Evolutionary conservation across 2,797 vertebrate genomes (phyloP), one percentile per base, ranked within the genome.

Genomic region (Mus spretus): DNA sequence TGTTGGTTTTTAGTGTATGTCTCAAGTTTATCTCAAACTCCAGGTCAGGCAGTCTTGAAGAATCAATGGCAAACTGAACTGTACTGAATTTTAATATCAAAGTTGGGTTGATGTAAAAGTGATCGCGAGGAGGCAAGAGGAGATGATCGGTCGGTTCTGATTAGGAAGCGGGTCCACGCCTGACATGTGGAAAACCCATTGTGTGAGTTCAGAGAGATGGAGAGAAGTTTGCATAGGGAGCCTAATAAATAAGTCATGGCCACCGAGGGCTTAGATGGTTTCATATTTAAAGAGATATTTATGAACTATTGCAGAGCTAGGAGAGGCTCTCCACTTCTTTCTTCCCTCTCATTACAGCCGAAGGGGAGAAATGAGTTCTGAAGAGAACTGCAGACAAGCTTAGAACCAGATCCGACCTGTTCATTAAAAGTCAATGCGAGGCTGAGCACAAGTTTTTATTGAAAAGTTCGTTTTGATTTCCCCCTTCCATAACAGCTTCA

Each of bases 241-340:
- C 72, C 77, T 89, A 37, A 93, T 97, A 79, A 97, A 97, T 97
- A 96, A 97, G 83, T 95, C 72, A 97, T 96, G 92, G 90, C 77
- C 94, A 97, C 96, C 0, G 26, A 96, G 92, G 95, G 93, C 75
- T 95, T 95, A 53, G 95, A 93, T 84, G 89, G 95, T 93, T 97
- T 97, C 94, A 90, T 95, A 96, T 96, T 97, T 96, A 96, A 96
- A 96, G 95, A 97, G 96, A 96, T 94, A 95, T 97, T 97, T 97
- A 97, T 90, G 97, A 98, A 82, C 89, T 94, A 83, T 97, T 74
- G 94, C 89, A 47, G 92, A 87, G 50, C 82, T 82, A 5, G 34
- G 89, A 95, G 59, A 50, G 4, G 47, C 78, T 86, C 96, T 79
- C 83, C 24, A 24, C 79, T 85, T 31, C 74, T 83, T 70, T 85